Percentiles rank a stretch among this genome's conserved stretches.
phyloP scores from a whole-genome alignment of 2,113 vertebrate species.

The Cyprinodon variegatus region DNA sequence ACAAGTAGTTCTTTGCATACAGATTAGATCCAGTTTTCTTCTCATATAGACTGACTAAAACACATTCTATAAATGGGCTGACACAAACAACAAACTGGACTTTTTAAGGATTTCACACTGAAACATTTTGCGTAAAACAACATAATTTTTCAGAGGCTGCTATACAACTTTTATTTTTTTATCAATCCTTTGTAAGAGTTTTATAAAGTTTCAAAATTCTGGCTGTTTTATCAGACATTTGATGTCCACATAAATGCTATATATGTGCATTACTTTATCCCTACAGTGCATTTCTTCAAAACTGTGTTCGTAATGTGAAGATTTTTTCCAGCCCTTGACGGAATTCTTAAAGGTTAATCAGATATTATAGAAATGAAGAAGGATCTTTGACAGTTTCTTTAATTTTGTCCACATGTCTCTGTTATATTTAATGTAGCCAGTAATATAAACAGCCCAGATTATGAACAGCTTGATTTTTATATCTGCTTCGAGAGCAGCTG shows the following conservation, averaged over 20 bases:
- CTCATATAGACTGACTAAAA: not conserved
- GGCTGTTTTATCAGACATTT: not conserved
- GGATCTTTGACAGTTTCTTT: not conserved
- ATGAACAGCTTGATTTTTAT: not conserved
- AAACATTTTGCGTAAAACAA: not conserved
- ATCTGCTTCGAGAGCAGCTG: conserved; percentile 2
- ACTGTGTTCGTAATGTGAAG: not conserved
- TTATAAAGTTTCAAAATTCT: not conserved
- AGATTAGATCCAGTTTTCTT: not conserved
- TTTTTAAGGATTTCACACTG: not conserved
- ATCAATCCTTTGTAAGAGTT: not conserved
- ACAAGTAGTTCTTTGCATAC: not conserved
- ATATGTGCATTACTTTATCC: not conserved
- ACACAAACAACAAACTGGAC: too few species aligned
- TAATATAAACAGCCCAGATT: not conserved
- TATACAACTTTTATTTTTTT: not conserved
- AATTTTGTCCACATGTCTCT: not conserved
- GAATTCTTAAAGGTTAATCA: not conserved
- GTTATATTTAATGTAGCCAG: not conserved
- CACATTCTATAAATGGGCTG: not conserved
- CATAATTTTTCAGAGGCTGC: not conserved
- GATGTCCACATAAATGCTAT: not conserved
- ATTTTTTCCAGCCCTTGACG: not conserved
- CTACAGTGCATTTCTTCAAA: not conserved
- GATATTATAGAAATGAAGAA: not conserved